These are phyloP conservation scores for Halcyon leucocephala DNA, from an alignment of 2,797 vertebrate genomes.

Conservation along the genomic window DNA sequence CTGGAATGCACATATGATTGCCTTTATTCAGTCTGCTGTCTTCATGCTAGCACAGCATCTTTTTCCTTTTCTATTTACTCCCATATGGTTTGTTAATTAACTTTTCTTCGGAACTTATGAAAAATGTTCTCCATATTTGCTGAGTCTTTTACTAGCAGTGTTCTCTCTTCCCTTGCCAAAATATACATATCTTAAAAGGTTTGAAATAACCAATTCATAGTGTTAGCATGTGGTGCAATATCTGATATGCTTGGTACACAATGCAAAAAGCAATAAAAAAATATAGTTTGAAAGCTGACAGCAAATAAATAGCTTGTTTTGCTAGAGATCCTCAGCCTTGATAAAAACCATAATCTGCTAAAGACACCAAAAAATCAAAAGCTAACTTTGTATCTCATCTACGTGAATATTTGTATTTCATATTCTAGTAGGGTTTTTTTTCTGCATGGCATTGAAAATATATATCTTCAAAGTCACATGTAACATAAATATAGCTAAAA, in stretches of 20 bases:
- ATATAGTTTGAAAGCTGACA: background rate
- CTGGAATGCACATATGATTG: background rate
- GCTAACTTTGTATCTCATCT: background rate
- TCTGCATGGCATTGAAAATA: background rate
- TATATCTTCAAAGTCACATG: background rate
- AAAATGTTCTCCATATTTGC: constrained; percentile 1
- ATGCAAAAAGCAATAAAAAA: background rate
- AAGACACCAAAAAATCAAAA: background rate
- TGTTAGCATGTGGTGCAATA: background rate
- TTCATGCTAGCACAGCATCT: background rate
- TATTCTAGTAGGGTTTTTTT: background rate
- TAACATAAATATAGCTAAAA: background rate
- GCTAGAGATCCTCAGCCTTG: background rate
- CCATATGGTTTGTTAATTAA: constrained; percentile 43
- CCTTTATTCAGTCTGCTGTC: background rate
- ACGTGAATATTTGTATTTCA: background rate
- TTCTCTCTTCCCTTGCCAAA: constrained; percentile 17
- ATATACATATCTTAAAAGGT: background rate
- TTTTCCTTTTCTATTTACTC: constrained; percentile 9
- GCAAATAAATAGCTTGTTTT: background rate
- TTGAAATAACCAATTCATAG: background rate
- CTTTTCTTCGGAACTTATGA: background rate
- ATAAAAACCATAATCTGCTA: background rate
- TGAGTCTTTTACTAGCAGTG: background rate
- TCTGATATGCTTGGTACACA: background rate